phyloP scores from a whole-genome alignment of 2,797 vertebrate genomes.

The Lateolabrax maculatus region DNA sequence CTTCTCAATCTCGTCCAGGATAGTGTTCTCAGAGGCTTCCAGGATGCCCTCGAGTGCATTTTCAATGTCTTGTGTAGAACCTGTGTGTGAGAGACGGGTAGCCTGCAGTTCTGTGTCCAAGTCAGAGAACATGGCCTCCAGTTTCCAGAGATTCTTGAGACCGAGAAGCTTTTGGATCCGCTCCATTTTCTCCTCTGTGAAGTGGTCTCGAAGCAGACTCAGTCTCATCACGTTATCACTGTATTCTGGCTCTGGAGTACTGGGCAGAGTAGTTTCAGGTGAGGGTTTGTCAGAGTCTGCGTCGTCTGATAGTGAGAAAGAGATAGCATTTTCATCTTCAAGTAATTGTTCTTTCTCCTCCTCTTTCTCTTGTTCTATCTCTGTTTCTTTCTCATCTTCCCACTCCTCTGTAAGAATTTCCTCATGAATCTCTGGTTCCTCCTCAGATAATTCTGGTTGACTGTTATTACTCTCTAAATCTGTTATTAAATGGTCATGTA shows the following conservation, averaged over 20 bases:
- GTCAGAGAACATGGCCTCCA: conserved; percentile 91
- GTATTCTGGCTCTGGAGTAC: conserved; percentile 75
- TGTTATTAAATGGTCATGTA: background rate
- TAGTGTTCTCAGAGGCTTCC: conserved; percentile 88
- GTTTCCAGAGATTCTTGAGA: conserved; percentile 80
- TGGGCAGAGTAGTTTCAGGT: conserved; percentile 14
- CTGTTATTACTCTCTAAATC: conserved; percentile 46
- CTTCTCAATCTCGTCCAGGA: conserved; percentile 89
- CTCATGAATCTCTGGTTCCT: conserved; percentile 36
- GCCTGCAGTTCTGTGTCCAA: conserved; percentile 87
- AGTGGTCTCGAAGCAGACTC: conserved; percentile 86
- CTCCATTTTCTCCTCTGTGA: conserved; percentile 84
- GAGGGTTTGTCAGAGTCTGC: conserved; percentile 19
- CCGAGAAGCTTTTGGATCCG: conserved; percentile 87
- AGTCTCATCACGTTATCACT: conserved; percentile 81
- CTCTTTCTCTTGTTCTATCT: conserved; percentile 46
- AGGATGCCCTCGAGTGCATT: conserved; percentile 89
- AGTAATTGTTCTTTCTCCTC: conserved; percentile 84
- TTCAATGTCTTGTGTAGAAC: conserved; percentile 82
- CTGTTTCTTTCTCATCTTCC: conserved; percentile 36
- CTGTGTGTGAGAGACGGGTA: conserved; percentile 68
- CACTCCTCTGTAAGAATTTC: conserved; percentile 43
- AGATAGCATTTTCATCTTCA: conserved; percentile 94
- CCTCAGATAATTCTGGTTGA: conserved; percentile 20
- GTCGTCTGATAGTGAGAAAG: conserved; percentile 35